Conservation (phyloP, 1,140 invertebrate genomes). For the Plodia interpunctella region DNA sequence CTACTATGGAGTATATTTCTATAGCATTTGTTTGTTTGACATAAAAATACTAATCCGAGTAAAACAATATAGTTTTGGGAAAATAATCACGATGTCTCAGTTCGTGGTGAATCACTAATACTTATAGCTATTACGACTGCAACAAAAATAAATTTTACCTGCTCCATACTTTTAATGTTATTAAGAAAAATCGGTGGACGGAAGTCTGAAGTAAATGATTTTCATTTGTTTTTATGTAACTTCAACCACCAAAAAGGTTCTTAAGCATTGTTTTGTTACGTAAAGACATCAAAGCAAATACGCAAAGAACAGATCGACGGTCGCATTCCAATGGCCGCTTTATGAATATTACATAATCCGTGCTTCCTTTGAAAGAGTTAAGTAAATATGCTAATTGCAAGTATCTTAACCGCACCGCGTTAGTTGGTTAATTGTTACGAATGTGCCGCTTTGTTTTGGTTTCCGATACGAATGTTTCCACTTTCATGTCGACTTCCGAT, state of each 20-base stretch:
- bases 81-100: too few species aligned
- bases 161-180: too few species aligned
- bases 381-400: conserved; percentile 25
- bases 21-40: too few species aligned
- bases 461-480: conserved; percentile 1
- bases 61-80: too few species aligned
- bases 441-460: not conserved
- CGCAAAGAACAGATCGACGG: not conserved
- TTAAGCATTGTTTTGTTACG: not conserved
- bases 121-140: too few species aligned
- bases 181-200: too few species aligned
- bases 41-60: too few species aligned
- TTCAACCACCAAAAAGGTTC: not conserved
- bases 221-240: too few species aligned
- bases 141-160: too few species aligned
- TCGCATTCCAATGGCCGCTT: conserved; percentile 6
- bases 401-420: conserved; percentile 10
- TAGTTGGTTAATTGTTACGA: not conserved
- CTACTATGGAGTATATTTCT: too few species aligned
- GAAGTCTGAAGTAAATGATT: too few species aligned
- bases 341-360: conserved; percentile 31
- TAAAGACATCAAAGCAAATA: not conserved
- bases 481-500: not conserved
- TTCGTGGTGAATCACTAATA: too few species aligned
- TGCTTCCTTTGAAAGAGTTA: conserved; percentile 16